phyloP scores from a whole-genome alignment of 2,888 invertebrate species.

The Chrysolina oricalcia region DNA sequence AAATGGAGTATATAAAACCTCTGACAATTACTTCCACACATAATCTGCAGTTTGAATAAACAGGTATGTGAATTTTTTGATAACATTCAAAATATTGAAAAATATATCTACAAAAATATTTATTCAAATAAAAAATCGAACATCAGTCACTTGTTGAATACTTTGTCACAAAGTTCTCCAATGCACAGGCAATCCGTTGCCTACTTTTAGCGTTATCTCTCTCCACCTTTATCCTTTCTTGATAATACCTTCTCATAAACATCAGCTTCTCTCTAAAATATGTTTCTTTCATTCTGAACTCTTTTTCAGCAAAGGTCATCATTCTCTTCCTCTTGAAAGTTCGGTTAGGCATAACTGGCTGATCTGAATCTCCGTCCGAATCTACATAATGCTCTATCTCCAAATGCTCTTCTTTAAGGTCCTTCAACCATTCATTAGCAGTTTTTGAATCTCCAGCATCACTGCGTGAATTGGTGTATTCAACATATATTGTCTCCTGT shows the following conservation, averaged over 20 bases:
- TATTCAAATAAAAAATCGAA: not conserved
- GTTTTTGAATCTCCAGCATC: not conserved
- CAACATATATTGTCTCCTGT: not conserved
- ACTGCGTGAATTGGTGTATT: not conserved
- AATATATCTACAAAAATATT: not conserved
- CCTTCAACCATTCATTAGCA: not conserved
- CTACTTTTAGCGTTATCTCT: slow-evolving; percentile 12
- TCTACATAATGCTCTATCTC: not conserved
- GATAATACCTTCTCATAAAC: not conserved
- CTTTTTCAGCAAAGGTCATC: not conserved
- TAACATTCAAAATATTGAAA: too few relatives aligned
- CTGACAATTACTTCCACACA: too few relatives aligned
- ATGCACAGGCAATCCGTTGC: not conserved
- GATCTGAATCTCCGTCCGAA: not conserved
- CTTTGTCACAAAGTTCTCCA: not conserved
- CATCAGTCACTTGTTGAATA: not conserved
- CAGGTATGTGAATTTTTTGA: too few relatives aligned
- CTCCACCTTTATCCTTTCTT: not conserved
- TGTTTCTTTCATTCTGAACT: not conserved
- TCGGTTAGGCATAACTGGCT: not conserved
- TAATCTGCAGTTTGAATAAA: too few relatives aligned
- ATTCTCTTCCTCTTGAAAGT: not conserved
- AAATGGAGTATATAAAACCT: too few relatives aligned
- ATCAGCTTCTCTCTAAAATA: slow-evolving; percentile 4
- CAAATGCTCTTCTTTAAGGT: not conserved